Evolutionary conservation across 2,113 vertebrate genomes (phyloP).

Genomic region (Caranx melampygus): DNA sequence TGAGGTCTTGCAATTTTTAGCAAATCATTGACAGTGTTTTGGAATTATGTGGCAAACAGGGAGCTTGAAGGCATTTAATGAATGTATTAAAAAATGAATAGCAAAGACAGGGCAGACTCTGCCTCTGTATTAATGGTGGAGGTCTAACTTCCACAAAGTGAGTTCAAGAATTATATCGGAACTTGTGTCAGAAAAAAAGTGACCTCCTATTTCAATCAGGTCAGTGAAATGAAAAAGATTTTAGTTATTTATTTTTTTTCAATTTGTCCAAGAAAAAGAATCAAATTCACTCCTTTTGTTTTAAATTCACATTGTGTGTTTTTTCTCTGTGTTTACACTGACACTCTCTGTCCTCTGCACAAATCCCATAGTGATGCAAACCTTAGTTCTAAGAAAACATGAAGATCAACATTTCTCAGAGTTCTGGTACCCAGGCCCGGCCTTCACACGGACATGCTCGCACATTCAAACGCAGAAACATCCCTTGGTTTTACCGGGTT

Average conservation of each 20-base stretch:
- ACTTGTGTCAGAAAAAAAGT: background rate
- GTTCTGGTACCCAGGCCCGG: constrained; percentile 11
- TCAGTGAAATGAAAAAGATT: constrained; percentile 10
- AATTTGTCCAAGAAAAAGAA: background rate
- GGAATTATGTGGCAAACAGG: constrained; percentile 57
- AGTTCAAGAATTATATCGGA: constrained; percentile 3
- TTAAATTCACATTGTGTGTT: constrained; percentile 1
- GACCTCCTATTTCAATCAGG: constrained; percentile 7
- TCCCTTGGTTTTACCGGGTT: constrained; percentile 78
- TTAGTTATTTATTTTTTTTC: background rate
- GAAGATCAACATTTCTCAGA: constrained; percentile 38
- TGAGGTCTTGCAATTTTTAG: constrained; percentile 61
- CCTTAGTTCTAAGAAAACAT: background rate
- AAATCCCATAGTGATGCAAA: background rate
- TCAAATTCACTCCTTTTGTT: background rate
- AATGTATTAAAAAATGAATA: constrained; percentile 48
- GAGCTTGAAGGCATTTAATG: constrained; percentile 61
- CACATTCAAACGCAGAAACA: constrained; percentile 29
- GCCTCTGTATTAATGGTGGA: constrained; percentile 12
- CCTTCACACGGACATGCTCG: constrained; percentile 9
- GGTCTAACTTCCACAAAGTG: constrained; percentile 7
- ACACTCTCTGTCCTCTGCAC: background rate
- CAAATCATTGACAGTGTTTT: constrained; percentile 65
- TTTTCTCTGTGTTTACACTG: background rate
- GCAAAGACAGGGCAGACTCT: constrained; percentile 26